Conservation (phyloP, 1,140 invertebrate genomes). For the Sinella curviseta region DNA sequence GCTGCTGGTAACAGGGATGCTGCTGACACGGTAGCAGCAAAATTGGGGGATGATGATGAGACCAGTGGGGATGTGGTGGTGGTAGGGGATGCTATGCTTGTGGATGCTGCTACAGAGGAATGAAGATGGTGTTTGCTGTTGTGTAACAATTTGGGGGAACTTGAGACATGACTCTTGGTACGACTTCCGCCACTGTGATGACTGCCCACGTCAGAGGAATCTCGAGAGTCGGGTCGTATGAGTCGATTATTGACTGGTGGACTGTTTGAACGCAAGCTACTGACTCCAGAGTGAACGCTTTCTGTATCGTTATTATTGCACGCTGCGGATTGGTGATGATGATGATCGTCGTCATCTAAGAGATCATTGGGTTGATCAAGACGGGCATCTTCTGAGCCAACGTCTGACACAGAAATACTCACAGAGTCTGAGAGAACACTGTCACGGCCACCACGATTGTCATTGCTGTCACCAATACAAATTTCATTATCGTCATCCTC, state of each 20-base stretch:
- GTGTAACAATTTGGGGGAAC: not conserved
- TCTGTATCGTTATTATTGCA: not conserved
- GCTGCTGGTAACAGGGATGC: conserved; percentile 19
- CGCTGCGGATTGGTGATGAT: not conserved
- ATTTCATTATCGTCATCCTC: conserved; percentile 31
- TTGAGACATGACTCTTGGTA: not conserved
- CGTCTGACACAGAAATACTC: conserved; percentile 38
- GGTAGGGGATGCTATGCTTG: not conserved
- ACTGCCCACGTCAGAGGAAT: not conserved
- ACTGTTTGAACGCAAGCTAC: not conserved
- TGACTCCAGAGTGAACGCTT: conserved; percentile 7
- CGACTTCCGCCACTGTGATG: not conserved
- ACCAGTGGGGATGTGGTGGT: not conserved
- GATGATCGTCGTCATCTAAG: conserved; percentile 26
- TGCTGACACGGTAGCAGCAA: conserved; percentile 1
- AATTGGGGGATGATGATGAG: not conserved
- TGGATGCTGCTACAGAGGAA: not conserved
- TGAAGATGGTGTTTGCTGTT: not conserved
- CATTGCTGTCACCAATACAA: conserved; percentile 25
- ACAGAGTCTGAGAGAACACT: conserved; percentile 36
- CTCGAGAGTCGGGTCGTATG: not conserved
- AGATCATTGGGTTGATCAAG: conserved; percentile 25
- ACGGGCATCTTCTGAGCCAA: conserved; percentile 26
- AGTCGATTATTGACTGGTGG: not conserved
- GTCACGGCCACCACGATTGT: conserved; percentile 25